Base-by-base conservation (phyloP, 2,888 invertebrate genomes). In the Ochropleura leucogaster region DNA sequence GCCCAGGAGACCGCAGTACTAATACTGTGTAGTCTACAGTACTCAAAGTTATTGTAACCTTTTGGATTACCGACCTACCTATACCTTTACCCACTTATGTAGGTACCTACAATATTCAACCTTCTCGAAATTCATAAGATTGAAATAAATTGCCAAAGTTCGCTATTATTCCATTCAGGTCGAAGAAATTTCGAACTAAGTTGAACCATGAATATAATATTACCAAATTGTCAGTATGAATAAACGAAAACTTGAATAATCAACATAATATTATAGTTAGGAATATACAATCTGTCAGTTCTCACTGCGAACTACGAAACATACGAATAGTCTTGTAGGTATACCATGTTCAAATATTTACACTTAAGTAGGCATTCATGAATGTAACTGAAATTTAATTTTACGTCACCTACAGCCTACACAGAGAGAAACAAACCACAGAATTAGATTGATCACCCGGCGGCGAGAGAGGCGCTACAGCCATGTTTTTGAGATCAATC, bases 1-100 rank as follows among this genome's bases (percentile, higher is more conserved):
- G 75, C 85, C 78, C 72, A 16, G 46, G 82, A 71, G 85, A 82
- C 83, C 82, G 70, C 83, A 80, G 57, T 65, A 73, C 46, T 44
- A n/a, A 74, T 64, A 51, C 51, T 8, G 40, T 18, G 30, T 49
- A 74, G n/a, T 16, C 46, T 44, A n/a, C n/a, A 63, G 44, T 77
- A 77, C 67, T 60, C 16, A 4, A 51, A 64, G 9, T 65, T 53
- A 62, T 62, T 67, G 59, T 63, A 64, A 55, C 46, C 57, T 64
- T 51, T 30, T 40, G 46, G 20, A 73, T 64, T 57, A 59, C 20
- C 12, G 57, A 65, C 14, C 42, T 20, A 40, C 44, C 10, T 55
- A 57, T 14, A 6, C 30, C 30, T 30, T 30, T 30, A 30, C 30
- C 3, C 3, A 30, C 30, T 30, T 30, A 30, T 30, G 30, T 30